Evolutionary conservation across 1,140 invertebrate genomes (phyloP).

Genomic region (Venturia canescens): DNA sequence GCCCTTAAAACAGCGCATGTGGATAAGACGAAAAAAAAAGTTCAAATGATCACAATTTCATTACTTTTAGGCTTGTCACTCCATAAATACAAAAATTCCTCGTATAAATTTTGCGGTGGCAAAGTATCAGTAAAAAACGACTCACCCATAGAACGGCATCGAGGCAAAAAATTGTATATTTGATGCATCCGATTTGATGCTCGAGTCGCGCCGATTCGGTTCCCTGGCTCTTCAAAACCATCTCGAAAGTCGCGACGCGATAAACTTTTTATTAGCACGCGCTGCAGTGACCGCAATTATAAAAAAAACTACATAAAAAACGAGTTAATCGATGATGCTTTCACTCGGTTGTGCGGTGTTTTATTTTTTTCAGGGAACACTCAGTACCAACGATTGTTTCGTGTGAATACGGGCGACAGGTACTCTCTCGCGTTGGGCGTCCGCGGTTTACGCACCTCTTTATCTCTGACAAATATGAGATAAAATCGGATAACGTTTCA

Average conservation of each 20-base stretch:
- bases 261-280: neutral
- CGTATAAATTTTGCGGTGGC: no score
- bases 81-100: no score
- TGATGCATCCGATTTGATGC: slow-evolving; percentile 82
- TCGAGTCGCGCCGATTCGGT: slow-evolving; percentile 78
- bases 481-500: slow-evolving; percentile 69
- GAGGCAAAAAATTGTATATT: slow-evolving; percentile 84
- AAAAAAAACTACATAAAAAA: slow-evolving; percentile 20
- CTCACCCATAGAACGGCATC: slow-evolving; percentile 84
- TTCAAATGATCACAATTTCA: no score
- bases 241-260: neutral
- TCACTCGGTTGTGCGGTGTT: no score
- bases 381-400: slow-evolving; percentile 41
- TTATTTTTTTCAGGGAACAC: no score
- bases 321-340: slow-evolving; percentile 29
- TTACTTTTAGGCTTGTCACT: no score
- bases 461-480: slow-evolving; percentile 73
- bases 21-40: no score
- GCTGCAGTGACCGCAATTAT: neutral
- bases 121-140: slow-evolving; percentile 53
- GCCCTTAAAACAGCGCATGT: no score
- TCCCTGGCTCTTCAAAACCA: slow-evolving; percentile 68
- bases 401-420: slow-evolving; percentile 52
- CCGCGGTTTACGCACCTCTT: slow-evolving; percentile 55
- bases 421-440: slow-evolving; percentile 50